These are phyloP conservation scores for Anas flavirostris DNA, from an alignment of 2,797 vertebrate genomes.

Conservation along the genomic window DNA sequence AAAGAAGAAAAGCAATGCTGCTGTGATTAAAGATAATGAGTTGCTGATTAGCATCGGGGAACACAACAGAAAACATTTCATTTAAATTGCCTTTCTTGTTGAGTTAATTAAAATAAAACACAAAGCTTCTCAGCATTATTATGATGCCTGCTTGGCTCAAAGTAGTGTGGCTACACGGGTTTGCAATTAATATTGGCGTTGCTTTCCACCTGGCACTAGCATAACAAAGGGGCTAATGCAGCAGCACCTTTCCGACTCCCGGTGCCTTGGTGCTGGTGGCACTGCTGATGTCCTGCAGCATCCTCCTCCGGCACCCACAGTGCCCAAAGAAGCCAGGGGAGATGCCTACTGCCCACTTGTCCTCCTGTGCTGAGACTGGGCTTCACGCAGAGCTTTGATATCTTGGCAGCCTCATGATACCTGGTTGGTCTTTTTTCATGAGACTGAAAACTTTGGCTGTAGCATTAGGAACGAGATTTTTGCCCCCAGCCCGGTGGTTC, in stretches of 20 bases:
- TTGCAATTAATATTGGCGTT: constrained; percentile 50
- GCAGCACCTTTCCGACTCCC: not conserved
- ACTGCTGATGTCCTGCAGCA: not conserved
- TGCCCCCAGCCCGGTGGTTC: not conserved
- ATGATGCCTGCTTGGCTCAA: not conserved
- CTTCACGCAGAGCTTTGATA: not conserved
- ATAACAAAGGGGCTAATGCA: constrained; percentile 40
- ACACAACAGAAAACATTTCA: constrained; percentile 63
- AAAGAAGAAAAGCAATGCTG: not conserved
- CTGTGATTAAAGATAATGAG: constrained; percentile 64
- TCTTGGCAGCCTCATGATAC: not conserved
- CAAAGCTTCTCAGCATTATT: constrained; percentile 17
- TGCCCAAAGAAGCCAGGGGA: not conserved
- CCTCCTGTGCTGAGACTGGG: not conserved
- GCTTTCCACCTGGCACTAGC: constrained; percentile 41
- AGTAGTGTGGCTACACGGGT: constrained; percentile 16
- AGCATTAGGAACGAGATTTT: not conserved
- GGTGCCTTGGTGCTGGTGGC: not conserved
- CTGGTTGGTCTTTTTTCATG: not conserved
- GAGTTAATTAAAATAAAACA: constrained; percentile 54
- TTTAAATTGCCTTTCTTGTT: constrained; percentile 57
- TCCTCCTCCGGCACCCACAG: not conserved
- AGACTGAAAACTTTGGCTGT: not conserved
- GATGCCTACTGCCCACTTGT: not conserved
- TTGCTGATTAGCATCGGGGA: constrained; percentile 58